Evolutionary conservation across 2,888 invertebrate species (phyloP), one percentile per base, ranked within the genome.

Genomic region (Resseliella maxima): DNA sequence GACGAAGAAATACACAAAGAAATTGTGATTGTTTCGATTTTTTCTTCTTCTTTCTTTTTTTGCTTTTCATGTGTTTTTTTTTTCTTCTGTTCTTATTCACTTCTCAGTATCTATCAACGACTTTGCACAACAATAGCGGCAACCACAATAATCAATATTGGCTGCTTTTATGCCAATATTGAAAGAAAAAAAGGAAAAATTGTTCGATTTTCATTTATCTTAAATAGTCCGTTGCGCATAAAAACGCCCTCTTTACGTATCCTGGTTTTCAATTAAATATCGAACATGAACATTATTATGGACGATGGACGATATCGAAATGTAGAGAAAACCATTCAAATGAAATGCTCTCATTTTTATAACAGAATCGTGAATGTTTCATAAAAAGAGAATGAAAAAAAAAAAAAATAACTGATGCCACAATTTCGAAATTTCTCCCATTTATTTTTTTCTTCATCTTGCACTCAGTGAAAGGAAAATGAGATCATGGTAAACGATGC

Each of bases 121-220:
- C 21, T 50, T 50, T 50, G 2, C 21, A 24, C 27, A 59, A 59
- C 27, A 59, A 59, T 59, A 12, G 59, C 24, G 6, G 5, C 24
- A 59, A 59, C 59, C 59, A 24, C 59, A 59, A 59, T n/a, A n/a
- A 24, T 59, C 59, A 59, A 59, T 12, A n/a, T 27, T 59, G 59
- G 24, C 59, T 50, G 21, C 59, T 24, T 12, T 24, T 59, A 59
- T 59, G 27, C 27, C 24, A 24, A 59, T n/a, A 59, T 59, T 59
- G 6, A 12, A 59, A 1, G 27, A 27, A 27, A 59, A 3, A 59
- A 27, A 3, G 24, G 24, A 59, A 59, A 27, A 59, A 59, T 24
- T 3, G 50, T 24, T 59, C 27, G 59, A 59, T 24, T 59, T 59
- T 24, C 59, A 59, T 59, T 59, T 24, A 59, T 59, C 27, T 59